These are phyloP conservation scores for Hyposmocoma kahamanoa DNA, from an alignment of 1,140 invertebrate genomes.

Conservation along the genomic window DNA sequence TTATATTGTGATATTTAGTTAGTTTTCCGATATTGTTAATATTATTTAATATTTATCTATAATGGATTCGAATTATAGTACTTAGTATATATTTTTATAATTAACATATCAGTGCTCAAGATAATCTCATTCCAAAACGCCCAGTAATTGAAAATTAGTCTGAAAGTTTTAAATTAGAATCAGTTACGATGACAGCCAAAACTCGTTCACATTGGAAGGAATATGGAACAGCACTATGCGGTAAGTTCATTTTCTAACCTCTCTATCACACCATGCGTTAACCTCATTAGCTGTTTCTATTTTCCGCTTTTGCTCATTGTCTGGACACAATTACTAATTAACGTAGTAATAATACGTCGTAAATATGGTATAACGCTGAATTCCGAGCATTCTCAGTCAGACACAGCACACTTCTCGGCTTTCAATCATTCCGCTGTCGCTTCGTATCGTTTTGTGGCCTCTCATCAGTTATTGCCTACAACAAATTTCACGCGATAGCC, in stretches of 20 bases:
- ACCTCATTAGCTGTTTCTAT: conserved; percentile 5
- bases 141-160: conserved; percentile 46
- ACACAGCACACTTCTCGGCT: no score
- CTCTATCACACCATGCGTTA: conserved; percentile 33
- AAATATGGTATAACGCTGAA: no score
- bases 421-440: no score
- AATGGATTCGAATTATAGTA: conserved; percentile 61
- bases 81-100: conserved; percentile 43
- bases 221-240: conserved; percentile 71
- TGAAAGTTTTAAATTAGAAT: conserved; percentile 33
- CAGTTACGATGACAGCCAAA: conserved; percentile 61
- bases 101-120: conserved; percentile 65
- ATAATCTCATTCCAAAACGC: conserved; percentile 69
- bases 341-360: no score
- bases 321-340: no score
- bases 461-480: no score
- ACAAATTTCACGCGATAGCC: no score
- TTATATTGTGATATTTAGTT: conserved; percentile 71
- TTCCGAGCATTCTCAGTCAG: no score
- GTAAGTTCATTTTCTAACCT: conserved; percentile 68
- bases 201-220: conserved; percentile 72
- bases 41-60: conserved; percentile 57
- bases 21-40: conserved; percentile 49
- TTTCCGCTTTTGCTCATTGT: no score
- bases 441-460: no score